Evolutionary conservation across 2,113 vertebrate genomes (phyloP).

Genomic region (Seriola quinqueradiata): DNA sequence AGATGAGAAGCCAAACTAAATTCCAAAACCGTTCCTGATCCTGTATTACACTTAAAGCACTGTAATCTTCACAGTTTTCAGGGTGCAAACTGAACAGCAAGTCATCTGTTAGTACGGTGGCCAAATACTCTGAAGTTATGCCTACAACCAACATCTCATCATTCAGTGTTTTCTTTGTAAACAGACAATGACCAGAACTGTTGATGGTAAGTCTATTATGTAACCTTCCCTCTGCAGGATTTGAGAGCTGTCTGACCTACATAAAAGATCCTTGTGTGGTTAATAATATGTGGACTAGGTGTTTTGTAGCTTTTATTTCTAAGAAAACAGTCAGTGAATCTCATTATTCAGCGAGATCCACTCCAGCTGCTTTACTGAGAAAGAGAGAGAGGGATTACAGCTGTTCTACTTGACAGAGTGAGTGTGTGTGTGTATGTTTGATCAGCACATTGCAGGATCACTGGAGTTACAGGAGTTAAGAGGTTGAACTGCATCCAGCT

Average conservation of each 20-base stretch:
- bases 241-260: slow-evolving; percentile 1
- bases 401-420: slow-evolving; percentile 24
- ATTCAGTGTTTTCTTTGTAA: slow-evolving; percentile 5
- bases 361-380: slow-evolving; percentile 65
- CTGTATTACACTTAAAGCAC: not conserved
- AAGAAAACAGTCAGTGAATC: slow-evolving; percentile 58
- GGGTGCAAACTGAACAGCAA: not conserved
- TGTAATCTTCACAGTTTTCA: not conserved
- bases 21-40: not conserved
- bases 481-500: slow-evolving; percentile 25
- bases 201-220: slow-evolving; percentile 18
- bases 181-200: not conserved
- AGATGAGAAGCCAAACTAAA: not conserved
- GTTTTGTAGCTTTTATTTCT: slow-evolving; percentile 48
- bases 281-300: slow-evolving; percentile 44
- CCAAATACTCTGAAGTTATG: not conserved
- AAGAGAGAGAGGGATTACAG: slow-evolving; percentile 44
- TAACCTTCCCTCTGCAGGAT: slow-evolving; percentile 3
- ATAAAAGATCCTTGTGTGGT: slow-evolving; percentile 36
- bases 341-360: slow-evolving; percentile 39
- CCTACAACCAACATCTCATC: not conserved
- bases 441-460: slow-evolving; percentile 42
- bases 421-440: slow-evolving; percentile 28
- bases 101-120: not conserved
- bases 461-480: slow-evolving; percentile 32